A percentile compares a stretch with the other conserved stretches of the same genome.
These are phyloP conservation scores for Tiliacea aurago DNA, from an alignment of 2,888 invertebrate species.

Conservation along the genomic window DNA sequence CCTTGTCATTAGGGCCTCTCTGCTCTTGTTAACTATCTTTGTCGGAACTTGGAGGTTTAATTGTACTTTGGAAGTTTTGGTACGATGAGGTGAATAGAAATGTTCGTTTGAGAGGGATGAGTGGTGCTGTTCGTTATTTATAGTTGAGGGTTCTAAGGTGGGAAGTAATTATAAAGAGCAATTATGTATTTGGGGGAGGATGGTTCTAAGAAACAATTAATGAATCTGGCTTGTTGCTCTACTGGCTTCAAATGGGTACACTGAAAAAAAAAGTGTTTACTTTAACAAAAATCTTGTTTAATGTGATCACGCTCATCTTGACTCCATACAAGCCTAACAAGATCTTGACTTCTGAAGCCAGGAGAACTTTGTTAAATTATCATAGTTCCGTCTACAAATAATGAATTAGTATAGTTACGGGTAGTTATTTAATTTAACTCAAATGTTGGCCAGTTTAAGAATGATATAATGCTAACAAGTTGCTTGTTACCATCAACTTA, in stretches of 20 bases:
- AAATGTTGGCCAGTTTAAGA: no score
- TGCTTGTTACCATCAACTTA: no score
- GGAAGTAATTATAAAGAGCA: slow-evolving; percentile 37
- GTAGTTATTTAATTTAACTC: no score
- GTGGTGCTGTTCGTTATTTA: slow-evolving; percentile 41
- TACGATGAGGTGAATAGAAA: slow-evolving; percentile 39
- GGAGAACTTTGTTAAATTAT: no score
- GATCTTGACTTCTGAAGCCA: no score
- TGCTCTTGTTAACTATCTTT: slow-evolving; percentile 68
- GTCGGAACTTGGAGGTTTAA: slow-evolving; percentile 57
- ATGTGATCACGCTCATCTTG: no score
- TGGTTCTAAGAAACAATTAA: background rate
- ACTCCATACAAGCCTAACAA: no score
- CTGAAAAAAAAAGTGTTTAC: no score
- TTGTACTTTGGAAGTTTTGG: slow-evolving; percentile 55
- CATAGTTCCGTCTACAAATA: no score
- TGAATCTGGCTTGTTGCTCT: background rate
- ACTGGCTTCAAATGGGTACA: background rate
- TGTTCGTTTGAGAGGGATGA: slow-evolving; percentile 33
- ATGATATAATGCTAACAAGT: no score
- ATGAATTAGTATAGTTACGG: no score
- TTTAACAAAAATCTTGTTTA: no score
- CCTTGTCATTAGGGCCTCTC: slow-evolving; percentile 78
- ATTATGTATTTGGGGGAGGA: slow-evolving; percentile 17
- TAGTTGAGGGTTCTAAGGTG: slow-evolving; percentile 32